Base-by-base conservation (phyloP, 2,113 vertebrate genomes). In the Epinephelus moara region DNA sequence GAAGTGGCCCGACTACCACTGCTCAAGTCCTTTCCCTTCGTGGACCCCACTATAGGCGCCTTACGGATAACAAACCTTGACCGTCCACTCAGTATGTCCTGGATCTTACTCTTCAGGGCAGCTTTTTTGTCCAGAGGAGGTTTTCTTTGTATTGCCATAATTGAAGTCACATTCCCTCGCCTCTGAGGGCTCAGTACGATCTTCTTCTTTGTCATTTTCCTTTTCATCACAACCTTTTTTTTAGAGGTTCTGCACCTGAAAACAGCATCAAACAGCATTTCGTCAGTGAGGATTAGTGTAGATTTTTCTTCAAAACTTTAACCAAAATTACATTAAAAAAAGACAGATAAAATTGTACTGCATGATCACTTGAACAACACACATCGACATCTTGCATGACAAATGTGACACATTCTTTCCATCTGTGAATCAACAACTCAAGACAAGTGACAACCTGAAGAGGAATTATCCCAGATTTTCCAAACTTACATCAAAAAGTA, bases 21-120 rank as follows among this genome's bases (percentile, higher is more conserved):
- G 37, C 19, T 63, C 0, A 13, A 68, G 25, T 47, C 40, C 70
- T 71, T 86, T 18, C 25, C 42, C 15, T 18, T 75, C 2, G 63
- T 56, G 14, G 88, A 70, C 10, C 78, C 80, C 0, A 0, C 66
- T 1, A 64, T 11, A 4, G 89, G 57, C 9, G 1, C 74, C 80
- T 94, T 95, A 50, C 93, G 93, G 52, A 96, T 96, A 14, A 96
- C 91, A 75, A 95, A 96, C 53, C 95, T 90, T 0, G 89, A 95
- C 18, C 83, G 91, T 33, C 96, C 96, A 0, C 11, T 95, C 23
- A 96, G 90, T 71, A 96, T 96, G 11, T 95, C 94, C 76, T 91
- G 93, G 61, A 96, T 88, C 76, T 94, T 95, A 68, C 77, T 95
- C 87, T 73, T 94, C 45, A 96, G 68, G 4, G 84, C 94, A 23